Evolutionary conservation across 2,797 vertebrate genomes (phyloP).

Genomic region (Florisuga fusca): DNA sequence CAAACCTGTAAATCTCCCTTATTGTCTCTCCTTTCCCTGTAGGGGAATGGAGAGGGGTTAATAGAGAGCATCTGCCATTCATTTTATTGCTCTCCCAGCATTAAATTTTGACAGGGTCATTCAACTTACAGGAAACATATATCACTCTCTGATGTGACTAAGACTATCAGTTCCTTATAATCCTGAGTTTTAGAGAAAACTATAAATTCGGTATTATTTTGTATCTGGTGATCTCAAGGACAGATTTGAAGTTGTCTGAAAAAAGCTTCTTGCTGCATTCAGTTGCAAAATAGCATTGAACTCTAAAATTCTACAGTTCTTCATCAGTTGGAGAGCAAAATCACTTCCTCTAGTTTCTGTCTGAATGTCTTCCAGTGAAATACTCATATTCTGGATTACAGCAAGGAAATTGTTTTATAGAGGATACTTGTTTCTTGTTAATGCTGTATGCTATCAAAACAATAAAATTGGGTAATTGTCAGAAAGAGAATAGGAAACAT

Average conservation of each 20-base stretch:
- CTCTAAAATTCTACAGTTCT: background rate
- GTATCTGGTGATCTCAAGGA: background rate
- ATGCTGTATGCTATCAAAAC: background rate
- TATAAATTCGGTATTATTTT: background rate
- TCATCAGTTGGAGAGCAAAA: background rate
- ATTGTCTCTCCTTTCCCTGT: no score
- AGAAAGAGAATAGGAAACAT: background rate
- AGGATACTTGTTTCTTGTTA: background rate
- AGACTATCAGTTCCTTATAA: background rate
- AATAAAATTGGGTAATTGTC: background rate
- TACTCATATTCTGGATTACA: background rate
- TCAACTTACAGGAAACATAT: background rate
- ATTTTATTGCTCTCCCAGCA: no score
- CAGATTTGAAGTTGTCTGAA: background rate
- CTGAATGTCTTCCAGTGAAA: background rate
- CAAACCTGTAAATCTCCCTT: no score
- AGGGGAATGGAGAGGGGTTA: no score
- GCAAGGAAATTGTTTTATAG: background rate
- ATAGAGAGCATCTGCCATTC: no score
- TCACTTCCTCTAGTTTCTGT: background rate
- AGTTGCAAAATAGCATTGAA: background rate
- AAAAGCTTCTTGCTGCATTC: accelerated
- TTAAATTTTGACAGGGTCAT: background rate
- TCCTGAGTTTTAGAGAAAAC: background rate
- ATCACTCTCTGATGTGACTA: background rate